Base-by-base conservation (phyloP, 2,888 invertebrate genomes). In the Dione vanillae region DNA sequence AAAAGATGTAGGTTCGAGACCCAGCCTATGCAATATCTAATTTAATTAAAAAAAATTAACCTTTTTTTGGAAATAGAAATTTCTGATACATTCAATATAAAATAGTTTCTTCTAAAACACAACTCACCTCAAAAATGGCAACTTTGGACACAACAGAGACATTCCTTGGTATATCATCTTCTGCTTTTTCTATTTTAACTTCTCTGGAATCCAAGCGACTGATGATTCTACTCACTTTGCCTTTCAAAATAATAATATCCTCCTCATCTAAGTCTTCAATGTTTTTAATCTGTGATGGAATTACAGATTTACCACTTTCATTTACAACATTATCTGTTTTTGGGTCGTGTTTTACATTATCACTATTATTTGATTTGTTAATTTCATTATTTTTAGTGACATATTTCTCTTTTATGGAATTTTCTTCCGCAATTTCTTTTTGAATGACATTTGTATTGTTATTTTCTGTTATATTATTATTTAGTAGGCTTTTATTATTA, bases 81-180 rank as follows among this genome's bases (percentile, higher is more conserved):
- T 27, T 27, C 27, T 3, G 2, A 27, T 27, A 27, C 27, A 27
- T 27, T 27, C 27, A 27, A 27, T 27, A 27, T 27, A 16, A 19
- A 19, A 45, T 20, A 20, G 14, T n/a, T 8, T 45, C n/a, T 9
- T 35, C 27, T 11, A 16, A 54, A 35, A 35, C 7, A 47, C 7
- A 8, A 75, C 79, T 87, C 83, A 90, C 92, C 83, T 92, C 92
- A 80, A 91, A 92, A 78, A 91, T 80, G 41, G 91, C 90, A 58
- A 92, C 88, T 79, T 87, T 91, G 0, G 90, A 86, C 35, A 86
- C 71, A 1, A 92, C 84, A 0, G 86, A 83, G 56, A 82, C 85
- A 51, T 85, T 84, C 70, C 81, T 85, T 1, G 85, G 85, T 12
- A 85, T 62, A 14, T 84, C 82, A 9, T 81, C 78, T 65, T 81